Base-by-base conservation (phyloP, 2,797 vertebrate genomes). In the Gallinago solitaria region DNA sequence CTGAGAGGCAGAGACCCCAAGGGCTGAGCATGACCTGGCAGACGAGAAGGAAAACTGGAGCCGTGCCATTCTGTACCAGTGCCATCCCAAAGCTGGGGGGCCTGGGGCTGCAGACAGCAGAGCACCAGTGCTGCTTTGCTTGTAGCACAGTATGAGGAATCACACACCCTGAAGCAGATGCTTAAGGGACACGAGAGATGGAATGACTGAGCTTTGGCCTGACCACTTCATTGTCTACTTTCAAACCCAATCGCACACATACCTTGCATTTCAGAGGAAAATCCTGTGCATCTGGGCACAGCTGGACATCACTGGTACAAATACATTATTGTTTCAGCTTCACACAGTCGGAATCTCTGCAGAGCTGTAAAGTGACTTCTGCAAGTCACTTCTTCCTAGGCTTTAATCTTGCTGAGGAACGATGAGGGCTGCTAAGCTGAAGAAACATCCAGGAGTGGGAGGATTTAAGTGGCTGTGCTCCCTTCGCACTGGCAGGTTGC, bases 161-260 rank as follows among this genome's bases (percentile, higher is more conserved):
- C 0, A 0, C 0, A 2, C 24, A 19, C 15, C 33, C 39, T 45
- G 54, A 64, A 83, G 16, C 21, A 45, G 50, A 1, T 23, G 12
- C 41, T 56, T 17, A 45, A 50, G 19, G 11, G 20, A 53, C 51
- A 14, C 0, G 9, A 69, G 11, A 37, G 14, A 47, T 0, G 1
- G 27, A 39, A 13, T 63, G 33, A 75, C 2, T 21, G 59, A 79
- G 43, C 39, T 80, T 60, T 69, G 35, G 20, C 28, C 51, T 45
- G 16, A 24, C 10, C 16, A 28, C 24, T 65, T 60, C 4, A 32
- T 56, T 16, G 8, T 1, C 0, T 5, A 15, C 53, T 53, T 30
- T 69, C 61, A 74, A 71, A 79, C 37, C 32, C 23, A 69, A 30
- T 6, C 17, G 25, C 41, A 65, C 15, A 9, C 16, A n/a, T 11